Evolutionary conservation across 1,140 invertebrate species (phyloP).

Genomic region (Battus philenor): DNA sequence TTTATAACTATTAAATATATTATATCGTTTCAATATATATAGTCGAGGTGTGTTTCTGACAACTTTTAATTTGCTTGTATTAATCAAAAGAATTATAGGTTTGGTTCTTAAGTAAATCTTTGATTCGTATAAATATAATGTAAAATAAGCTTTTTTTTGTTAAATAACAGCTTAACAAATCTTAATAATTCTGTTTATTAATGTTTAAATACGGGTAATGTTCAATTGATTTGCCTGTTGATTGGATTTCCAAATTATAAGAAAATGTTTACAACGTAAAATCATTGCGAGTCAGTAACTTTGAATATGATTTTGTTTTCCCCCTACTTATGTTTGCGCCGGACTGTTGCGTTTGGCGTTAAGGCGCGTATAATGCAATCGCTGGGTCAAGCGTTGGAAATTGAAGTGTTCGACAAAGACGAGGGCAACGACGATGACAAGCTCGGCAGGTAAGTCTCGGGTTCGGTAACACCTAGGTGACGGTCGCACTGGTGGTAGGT

Average conservation of each 20-base stretch:
- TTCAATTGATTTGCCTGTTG: too few relatives aligned
- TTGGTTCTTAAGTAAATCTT: too few relatives aligned
- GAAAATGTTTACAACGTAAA: too few relatives aligned
- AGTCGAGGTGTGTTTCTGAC: too few relatives aligned
- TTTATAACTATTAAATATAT: too few relatives aligned
- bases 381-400: constrained; percentile 83
- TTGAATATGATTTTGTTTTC: constrained; percentile 65
- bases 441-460: constrained; percentile 84
- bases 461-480: constrained; percentile 3
- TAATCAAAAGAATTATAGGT: too few relatives aligned
- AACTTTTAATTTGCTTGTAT: too few relatives aligned
- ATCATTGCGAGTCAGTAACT: constrained; percentile 7
- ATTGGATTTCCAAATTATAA: too few relatives aligned
- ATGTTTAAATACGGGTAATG: too few relatives aligned
- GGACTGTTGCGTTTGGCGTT: constrained; percentile 52
- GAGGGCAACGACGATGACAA: constrained; percentile 90
- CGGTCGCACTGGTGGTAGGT: constrained; percentile 9
- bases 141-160: constrained; percentile 11
- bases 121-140: neutral
- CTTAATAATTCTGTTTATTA: too few relatives aligned
- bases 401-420: constrained; percentile 89
- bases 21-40: too few relatives aligned
- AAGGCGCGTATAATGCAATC: constrained; percentile 71
- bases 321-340: constrained; percentile 61
- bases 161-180: neutral